phyloP scores from a whole-genome alignment of 2,113 vertebrate species.

The Pica pica region DNA sequence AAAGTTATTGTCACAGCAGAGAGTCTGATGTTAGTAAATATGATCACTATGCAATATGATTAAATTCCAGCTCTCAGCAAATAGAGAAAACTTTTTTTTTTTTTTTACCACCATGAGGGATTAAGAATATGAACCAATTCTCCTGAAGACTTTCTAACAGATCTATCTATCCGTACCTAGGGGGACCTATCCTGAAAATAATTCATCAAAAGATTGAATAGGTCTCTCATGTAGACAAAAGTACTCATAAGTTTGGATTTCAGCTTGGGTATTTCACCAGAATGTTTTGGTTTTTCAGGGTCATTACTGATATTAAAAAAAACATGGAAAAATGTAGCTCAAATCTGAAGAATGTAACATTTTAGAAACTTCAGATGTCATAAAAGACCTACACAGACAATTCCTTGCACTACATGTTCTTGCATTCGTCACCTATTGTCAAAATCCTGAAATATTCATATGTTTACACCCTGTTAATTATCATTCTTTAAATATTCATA shows the following conservation, averaged over 20 bases:
- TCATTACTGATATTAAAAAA: neutral
- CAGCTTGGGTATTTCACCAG: neutral
- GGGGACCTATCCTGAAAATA: neutral
- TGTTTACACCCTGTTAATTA: slow-evolving; percentile 5
- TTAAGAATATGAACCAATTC: neutral
- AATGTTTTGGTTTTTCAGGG: neutral
- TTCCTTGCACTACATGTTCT: neutral
- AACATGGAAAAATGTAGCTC: neutral
- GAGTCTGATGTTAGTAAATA: neutral
- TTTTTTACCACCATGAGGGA: accelerated
- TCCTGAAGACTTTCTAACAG: neutral
- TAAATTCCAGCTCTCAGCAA: neutral
- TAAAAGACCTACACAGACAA: neutral
- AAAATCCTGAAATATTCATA: slow-evolving; percentile 17
- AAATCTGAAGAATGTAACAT: neutral
- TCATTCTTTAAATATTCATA: neutral
- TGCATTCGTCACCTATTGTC: neutral
- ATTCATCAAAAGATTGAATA: neutral
- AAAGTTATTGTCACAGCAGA: neutral
- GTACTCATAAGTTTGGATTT: neutral
- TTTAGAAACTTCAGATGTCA: neutral
- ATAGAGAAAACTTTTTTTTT: neutral
- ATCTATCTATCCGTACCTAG: neutral
- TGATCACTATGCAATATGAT: neutral
- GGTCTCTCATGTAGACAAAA: neutral